phyloP scores from a whole-genome alignment of 2,888 invertebrate genomes.

The Lepetodrilus schrolli region DNA sequence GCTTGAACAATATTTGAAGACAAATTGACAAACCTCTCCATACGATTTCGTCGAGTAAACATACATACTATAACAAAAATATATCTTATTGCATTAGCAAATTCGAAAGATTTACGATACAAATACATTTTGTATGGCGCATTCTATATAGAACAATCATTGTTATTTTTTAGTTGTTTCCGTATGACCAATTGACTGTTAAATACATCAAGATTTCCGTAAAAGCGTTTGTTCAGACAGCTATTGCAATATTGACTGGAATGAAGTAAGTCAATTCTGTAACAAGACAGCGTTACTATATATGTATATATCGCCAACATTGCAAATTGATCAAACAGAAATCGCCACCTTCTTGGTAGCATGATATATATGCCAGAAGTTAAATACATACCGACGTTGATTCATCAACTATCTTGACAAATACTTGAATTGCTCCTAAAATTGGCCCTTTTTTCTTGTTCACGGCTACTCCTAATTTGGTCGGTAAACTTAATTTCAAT shows the following conservation, averaged over 20 bases:
- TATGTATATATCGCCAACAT: not conserved
- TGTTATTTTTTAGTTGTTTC: not conserved
- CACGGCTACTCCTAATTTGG: too few relatives aligned
- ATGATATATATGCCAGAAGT: conserved; percentile 13
- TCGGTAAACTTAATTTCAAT: too few relatives aligned
- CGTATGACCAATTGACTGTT: not conserved
- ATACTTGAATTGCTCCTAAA: too few relatives aligned
- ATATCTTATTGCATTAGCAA: not conserved
- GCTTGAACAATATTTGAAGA: conserved; percentile 6
- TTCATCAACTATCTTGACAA: not conserved
- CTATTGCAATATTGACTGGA: not conserved
- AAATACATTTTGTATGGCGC: not conserved
- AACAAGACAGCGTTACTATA: not conserved
- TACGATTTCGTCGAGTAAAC: not conserved
- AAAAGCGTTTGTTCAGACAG: conserved; percentile 4
- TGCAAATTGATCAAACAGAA: not conserved
- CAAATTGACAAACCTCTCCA: not conserved
- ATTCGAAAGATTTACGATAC: not conserved
- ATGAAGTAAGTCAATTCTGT: not conserved
- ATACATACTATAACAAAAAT: not conserved
- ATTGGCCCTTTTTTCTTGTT: too few relatives aligned
- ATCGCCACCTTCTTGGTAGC: not conserved
- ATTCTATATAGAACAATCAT: not conserved
- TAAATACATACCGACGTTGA: not conserved
- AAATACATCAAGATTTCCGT: not conserved